Base-by-base conservation (phyloP, 2,888 invertebrate species). In the Scaptomyza caliginosa region DNA sequence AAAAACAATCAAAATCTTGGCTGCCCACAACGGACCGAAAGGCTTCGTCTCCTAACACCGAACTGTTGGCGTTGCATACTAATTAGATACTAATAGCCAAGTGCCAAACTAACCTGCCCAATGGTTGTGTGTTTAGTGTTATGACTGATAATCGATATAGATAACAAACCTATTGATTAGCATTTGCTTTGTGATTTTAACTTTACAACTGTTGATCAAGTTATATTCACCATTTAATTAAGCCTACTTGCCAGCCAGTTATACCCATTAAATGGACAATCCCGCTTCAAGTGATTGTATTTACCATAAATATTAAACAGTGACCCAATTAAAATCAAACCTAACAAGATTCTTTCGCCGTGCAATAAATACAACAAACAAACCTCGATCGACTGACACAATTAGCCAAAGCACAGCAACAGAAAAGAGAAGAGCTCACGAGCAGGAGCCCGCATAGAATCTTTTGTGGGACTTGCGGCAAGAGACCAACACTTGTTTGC, bases 1-100 rank as follows among this genome's bases (percentile, higher is more conserved):
- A 63, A 77, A 79, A 4, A 88, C 32, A 4, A 78, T 16, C 2
- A 87, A 66, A 23, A 87, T 74, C 17, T 58, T 75, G 0, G 67
- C 74, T 5, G 58, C 13, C 13, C 48, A 19, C 16, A 21, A 16
- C n/a, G 52, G 52, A 6, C 57, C 32, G 1, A 49, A 17, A 49
- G n/a, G 19, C 16, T 10, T 45, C 32, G 17, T 10, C 24, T 11
- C 21, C 16, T 23, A 16, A 51, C 2, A 10, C 40, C 16, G 34
- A 67, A 11, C 10, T 45, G 26, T 43, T 36, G 56, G 11, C 38
- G 2, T 2, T 6, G 38, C 38, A 38, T 38, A 11, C 6, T 7
- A 16, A 13, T 7, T 7, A 34, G 7, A 16, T 16, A 7, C 32
- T 34, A 13, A 7, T 16, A 7, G 3, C 5, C 7, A 3, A 13